A percentile compares a stretch with the other conserved stretches of the same genome.
Conservation (phyloP, 2,888 invertebrate species). For the Drosophila prostipennis region DNA sequence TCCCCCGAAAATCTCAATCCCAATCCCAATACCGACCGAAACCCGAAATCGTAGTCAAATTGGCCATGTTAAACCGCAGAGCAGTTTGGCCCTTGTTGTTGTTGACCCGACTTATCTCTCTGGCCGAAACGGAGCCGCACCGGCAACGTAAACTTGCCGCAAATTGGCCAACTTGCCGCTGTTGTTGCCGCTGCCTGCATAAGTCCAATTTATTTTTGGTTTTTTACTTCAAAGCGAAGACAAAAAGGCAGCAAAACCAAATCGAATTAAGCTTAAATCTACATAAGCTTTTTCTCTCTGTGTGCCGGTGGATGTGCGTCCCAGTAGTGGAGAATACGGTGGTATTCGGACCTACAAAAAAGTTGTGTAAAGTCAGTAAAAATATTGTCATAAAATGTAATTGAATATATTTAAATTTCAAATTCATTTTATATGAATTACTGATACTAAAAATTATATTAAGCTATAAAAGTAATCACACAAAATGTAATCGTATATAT, state of each 20-base stretch:
- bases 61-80: constrained; percentile 75
- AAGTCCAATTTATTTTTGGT: constrained; percentile 75
- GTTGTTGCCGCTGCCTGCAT: constrained; percentile 54
- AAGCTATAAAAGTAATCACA: no score
- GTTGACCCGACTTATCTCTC: constrained; percentile 74
- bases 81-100: constrained; percentile 65
- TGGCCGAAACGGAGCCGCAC: constrained; percentile 53
- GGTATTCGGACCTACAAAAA: background rate
- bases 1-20: constrained; percentile 25
- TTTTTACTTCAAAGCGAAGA: constrained; percentile 54
- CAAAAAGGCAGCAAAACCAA: constrained; percentile 64
- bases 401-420: no score
- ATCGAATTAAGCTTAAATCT: constrained; percentile 75
- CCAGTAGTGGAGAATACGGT: constrained; percentile 9
- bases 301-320: constrained; percentile 39
- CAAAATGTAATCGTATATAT: background rate
- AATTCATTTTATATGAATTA: background rate
- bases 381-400: background rate
- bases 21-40: constrained; percentile 46
- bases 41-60: constrained; percentile 71
- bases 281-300: constrained; percentile 75
- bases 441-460: no score
- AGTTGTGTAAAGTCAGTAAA: no score
- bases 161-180: constrained; percentile 67
- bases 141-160: constrained; percentile 74